A percentile compares a stretch with the other conserved stretches of the same genome.
phyloP scores from a whole-genome alignment of 2,113 vertebrate species.

The Tretioscincus oriximinensis region DNA sequence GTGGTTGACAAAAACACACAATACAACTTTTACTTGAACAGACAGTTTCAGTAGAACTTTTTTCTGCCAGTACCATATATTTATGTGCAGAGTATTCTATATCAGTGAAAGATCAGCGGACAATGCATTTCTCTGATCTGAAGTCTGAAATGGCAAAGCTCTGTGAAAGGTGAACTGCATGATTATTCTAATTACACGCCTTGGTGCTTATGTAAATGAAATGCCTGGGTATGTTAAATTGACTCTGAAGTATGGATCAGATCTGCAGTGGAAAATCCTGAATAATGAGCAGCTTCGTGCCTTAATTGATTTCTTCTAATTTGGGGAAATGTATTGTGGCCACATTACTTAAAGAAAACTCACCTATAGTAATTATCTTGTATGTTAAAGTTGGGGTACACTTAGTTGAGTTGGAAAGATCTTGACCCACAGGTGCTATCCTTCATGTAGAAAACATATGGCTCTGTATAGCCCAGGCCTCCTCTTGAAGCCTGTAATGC shows the following conservation, averaged over 20 bases:
- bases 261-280: background rate
- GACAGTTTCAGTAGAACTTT: too few relatives aligned
- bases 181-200: background rate
- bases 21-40: background rate
- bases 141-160: background rate
- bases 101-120: background rate
- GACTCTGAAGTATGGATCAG: background rate
- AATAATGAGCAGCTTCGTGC: background rate
- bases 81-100: background rate
- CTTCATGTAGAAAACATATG: background rate
- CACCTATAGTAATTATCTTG: background rate
- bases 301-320: background rate
- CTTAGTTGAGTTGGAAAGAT: background rate
- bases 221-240: background rate
- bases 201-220: background rate
- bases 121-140: background rate
- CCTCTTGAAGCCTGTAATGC: slow-evolving; percentile 32
- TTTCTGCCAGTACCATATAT: too few relatives aligned
- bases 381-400: background rate
- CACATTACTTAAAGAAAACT: background rate
- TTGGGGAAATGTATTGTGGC: too few relatives aligned
- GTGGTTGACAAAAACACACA: background rate
- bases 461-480: background rate
- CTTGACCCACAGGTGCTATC: background rate
- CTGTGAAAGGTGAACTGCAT: background rate